phyloP scores from a whole-genome alignment of 2,888 invertebrate genomes.

The Catocala nupta region DNA sequence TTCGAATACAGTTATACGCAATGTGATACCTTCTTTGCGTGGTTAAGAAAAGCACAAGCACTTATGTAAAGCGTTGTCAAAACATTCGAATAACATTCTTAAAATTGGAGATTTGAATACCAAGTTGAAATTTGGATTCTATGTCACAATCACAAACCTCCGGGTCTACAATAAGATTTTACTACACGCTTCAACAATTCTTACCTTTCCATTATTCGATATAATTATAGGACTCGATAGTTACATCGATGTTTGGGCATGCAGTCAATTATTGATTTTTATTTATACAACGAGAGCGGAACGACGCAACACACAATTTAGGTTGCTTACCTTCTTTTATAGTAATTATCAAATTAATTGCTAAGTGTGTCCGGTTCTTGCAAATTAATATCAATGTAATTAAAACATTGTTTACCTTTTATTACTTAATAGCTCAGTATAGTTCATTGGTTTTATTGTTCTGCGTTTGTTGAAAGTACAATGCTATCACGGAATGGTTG shows the following conservation, averaged over 20 bases:
- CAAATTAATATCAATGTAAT: not conserved
- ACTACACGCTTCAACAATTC: slow-evolving; percentile 52
- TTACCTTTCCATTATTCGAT: slow-evolving; percentile 57
- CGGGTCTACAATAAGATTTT: slow-evolving; percentile 48
- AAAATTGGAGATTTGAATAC: too few species aligned
- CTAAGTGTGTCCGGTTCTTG: slow-evolving; percentile 1
- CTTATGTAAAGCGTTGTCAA: too few species aligned
- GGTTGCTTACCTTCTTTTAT: slow-evolving; percentile 18
- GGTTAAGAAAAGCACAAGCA: too few species aligned
- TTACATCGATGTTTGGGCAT: slow-evolving; percentile 21
- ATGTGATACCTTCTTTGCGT: too few species aligned
- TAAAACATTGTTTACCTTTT: not conserved
- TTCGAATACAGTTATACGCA: too few species aligned
- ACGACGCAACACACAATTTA: slow-evolving; percentile 26
- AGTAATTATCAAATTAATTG: slow-evolving; percentile 2
- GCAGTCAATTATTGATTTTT: slow-evolving; percentile 35
- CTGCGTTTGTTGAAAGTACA: too few species aligned
- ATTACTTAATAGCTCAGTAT: slow-evolving; percentile 1
- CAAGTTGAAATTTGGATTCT: too few species aligned
- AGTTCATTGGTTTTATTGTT: slow-evolving; percentile 2
- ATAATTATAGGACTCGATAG: slow-evolving; percentile 47
- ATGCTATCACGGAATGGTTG: too few species aligned
- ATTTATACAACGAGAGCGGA: slow-evolving; percentile 35
- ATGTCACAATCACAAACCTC: slow-evolving; percentile 21
- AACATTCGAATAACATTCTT: too few species aligned